Evolutionary conservation across 2,888 invertebrate genomes (phyloP), one percentile per base, ranked within the genome.

Genomic region (Catotricha subobsoleta): DNA sequence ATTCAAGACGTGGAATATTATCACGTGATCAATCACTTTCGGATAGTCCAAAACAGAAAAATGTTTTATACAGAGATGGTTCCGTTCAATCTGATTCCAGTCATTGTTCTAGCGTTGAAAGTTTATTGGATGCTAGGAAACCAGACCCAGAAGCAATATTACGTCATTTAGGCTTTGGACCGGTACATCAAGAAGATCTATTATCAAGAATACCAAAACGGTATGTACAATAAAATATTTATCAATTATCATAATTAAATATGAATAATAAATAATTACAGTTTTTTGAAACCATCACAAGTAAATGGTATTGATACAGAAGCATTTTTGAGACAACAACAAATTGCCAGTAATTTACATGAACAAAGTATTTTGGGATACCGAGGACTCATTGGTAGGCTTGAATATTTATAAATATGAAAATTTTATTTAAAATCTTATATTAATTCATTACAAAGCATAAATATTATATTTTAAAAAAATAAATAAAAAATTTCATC

Each of bases 81-180:
- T 68, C 68, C 9, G 19, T 58, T 41, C 58, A 62, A 36, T 63
- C 62, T 19, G 62, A 63, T 44, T 62, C 72, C 41, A 76, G 76
- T 51, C 71, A 70, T 45, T 82, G 82, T 53, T 84, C 84, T 40
- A 71, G 78, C 52, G 80, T 87, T 27, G 77, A 87, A 55, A 83
- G 82, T 56, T 69, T 90, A 39, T 63, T 91, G 50, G 84, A 87
- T 50, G 72, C 82, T 15, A 69, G 91, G 29, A 79, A 76, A 54
- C 81, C 84, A 18, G 88, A 92, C 65, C 90, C 91, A 0, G 90
- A 91, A 57, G 82, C 84, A 41, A 77, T 92, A 42, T 67, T 92
- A 21, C 63, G 84, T 39, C 82, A 79, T 48, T 66, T 84, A 41
- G 86, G 86, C 10, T 84, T 84, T 58, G 83, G 83, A 0, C 81